These are phyloP conservation scores for Actenoides hombroni DNA, from an alignment of 2,113 vertebrate species.

Conservation along the genomic window DNA sequence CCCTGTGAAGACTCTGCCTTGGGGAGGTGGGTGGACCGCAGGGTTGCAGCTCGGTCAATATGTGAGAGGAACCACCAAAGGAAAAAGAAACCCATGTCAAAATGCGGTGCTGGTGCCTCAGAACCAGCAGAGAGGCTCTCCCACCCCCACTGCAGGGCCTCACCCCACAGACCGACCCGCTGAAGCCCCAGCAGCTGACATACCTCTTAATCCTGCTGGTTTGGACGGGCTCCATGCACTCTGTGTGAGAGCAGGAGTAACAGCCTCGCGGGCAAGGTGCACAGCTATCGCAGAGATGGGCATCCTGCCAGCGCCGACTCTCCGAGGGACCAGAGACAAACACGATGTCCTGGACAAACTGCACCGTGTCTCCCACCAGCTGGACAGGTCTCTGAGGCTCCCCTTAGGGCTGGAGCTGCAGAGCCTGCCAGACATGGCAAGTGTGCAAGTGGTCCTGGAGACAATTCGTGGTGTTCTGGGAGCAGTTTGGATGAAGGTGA, in stretches of 20 bases:
- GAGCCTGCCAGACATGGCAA: accelerated
- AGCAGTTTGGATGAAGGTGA: background rate
- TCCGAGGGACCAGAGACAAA: background rate
- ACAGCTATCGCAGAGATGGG: background rate
- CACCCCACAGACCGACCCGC: background rate
- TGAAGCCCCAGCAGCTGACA: background rate
- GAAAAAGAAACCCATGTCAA: background rate
- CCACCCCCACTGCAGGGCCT: background rate
- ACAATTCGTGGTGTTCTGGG: accelerated
- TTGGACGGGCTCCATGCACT: background rate
- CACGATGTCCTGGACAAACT: background rate
- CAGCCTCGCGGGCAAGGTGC: accelerated
- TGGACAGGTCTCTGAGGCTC: background rate
- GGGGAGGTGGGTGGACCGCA: background rate
- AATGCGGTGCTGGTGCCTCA: background rate
- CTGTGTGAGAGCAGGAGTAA: background rate
- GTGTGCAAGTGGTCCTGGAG: background rate
- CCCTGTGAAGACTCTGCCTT: background rate
- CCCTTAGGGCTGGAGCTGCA: background rate
- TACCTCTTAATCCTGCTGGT: background rate
- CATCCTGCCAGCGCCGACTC: background rate
- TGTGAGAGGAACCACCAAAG: background rate
- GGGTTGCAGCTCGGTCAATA: background rate
- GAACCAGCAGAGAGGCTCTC: background rate
- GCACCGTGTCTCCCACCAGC: background rate